Base-by-base conservation (phyloP, 2,113 vertebrate species). In the Microtus richardsoni region DNA sequence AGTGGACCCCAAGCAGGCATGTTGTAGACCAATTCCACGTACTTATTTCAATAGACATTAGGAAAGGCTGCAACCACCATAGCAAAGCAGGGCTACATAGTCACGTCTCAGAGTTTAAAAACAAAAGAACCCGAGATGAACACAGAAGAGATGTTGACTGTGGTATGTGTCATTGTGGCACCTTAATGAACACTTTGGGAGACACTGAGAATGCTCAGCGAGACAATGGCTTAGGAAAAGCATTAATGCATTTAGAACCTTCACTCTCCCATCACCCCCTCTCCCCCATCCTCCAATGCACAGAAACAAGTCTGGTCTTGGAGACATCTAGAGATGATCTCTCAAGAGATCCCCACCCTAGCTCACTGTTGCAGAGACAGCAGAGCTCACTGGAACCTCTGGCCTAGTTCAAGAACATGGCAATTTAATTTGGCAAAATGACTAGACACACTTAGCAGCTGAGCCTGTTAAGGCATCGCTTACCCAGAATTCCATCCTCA, bases 61-160 rank as follows among this genome's bases (percentile, higher is more conserved):
- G 36, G 77, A 82, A 97, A 95, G 77, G 83, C 21, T 52, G 1
- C 33, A 92, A 78, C 41, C 54, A 91, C 49, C 12, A 66, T 5
- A 80, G 52, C n/a, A 85, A 74, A 66, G 10, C 22, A 66, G 70
- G 84, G 60, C 80, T 92, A 77, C 54, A 92, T 5, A 90, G 33
- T 84, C 77, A 95, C 64, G 11, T 88, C 84, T 94, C 58, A 96
- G 88, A 93, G 68, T 44, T 62, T 77, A 22, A 39, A 70, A 30
- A 36, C 68, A 70, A 36, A n/a, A n/a, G 12, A 73, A 73, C n/a
- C 7, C 19, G 78, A 85, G 3, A 93, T 16, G 1, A n/a, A 60
- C 68, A 93, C 30, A 26, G 44, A 66, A 91, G 83, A 92, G 78
- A 92, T 70, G 74, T 24, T 66, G 39, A 66, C 3, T 68, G 62